Percentiles rank a stretch among this genome's conserved stretches.
Evolutionary conservation across 2,113 vertebrate genomes (phyloP).

Genomic region (Chaetodon auriga): DNA sequence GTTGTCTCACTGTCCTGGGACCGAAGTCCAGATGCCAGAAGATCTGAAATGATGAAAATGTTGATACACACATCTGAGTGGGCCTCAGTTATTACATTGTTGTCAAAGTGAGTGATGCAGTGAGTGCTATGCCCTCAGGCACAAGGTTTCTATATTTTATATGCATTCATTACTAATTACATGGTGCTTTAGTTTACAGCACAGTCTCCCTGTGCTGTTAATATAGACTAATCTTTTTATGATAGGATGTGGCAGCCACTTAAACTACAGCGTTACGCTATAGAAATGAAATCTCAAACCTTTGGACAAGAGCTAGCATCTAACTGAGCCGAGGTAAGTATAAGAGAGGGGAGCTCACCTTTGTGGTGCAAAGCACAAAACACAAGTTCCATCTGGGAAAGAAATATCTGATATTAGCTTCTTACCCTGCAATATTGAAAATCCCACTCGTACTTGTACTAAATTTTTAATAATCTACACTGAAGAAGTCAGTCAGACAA

Average conservation of each 20-base stretch:
- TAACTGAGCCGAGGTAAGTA: neutral
- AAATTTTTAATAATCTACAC: slow-evolving; percentile 66
- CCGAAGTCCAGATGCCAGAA: no score
- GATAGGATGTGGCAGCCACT: neutral
- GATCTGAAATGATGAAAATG: neutral
- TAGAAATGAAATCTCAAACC: neutral
- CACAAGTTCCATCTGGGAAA: slow-evolving; percentile 19
- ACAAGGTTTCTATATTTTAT: neutral
- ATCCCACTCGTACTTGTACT: slow-evolving; percentile 36
- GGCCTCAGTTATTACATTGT: neutral
- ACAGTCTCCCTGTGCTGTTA: no score
- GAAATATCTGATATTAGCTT: slow-evolving; percentile 42
- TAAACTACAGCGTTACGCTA: neutral
- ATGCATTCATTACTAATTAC: neutral
- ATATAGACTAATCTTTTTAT: neutral
- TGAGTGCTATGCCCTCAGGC: neutral
- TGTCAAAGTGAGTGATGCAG: neutral
- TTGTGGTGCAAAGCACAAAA: neutral
- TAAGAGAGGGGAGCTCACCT: neutral
- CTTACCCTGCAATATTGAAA: slow-evolving; percentile 46
- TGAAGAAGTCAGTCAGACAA: slow-evolving; percentile 57
- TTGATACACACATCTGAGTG: neutral
- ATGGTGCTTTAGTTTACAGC: neutral
- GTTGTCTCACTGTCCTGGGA: no score
- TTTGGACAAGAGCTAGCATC: neutral